A percentile compares a stretch with the other conserved stretches of the same genome.
phyloP scores from a whole-genome alignment of 2,113 vertebrate genomes.

The Triplophysa rosa region DNA sequence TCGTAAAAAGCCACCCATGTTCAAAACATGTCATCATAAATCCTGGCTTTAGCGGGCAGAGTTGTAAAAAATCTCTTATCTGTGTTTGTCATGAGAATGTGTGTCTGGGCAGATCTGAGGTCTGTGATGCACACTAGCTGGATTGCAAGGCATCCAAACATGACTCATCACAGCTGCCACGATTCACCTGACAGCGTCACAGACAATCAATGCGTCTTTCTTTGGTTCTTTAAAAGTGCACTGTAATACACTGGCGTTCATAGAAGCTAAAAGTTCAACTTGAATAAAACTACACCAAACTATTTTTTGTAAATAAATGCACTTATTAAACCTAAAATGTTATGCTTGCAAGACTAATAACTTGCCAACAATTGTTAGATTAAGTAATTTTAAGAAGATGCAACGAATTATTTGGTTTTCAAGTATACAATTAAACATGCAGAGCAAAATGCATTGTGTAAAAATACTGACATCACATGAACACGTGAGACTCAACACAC shows the following conservation, averaged over 20 bases:
- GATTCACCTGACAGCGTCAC: conserved; percentile 33
- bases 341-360: too few relatives aligned
- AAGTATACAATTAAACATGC: too few relatives aligned
- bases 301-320: too few relatives aligned
- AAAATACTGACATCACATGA: too few relatives aligned
- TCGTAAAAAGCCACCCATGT: neutral
- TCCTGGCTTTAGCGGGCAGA: neutral
- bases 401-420: too few relatives aligned
- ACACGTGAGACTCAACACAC: too few relatives aligned
- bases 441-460: too few relatives aligned
- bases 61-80: conserved; percentile 33
- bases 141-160: neutral
- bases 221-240: neutral
- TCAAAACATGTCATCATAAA: conserved; percentile 32
- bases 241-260: neutral
- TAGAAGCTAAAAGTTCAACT: neutral
- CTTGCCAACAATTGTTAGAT: too few relatives aligned
- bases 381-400: too few relatives aligned
- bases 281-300: neutral
- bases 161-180: conserved; percentile 47
- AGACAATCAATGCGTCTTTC: conserved; percentile 10
- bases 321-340: too few relatives aligned
- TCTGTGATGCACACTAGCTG: conserved; percentile 7
- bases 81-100: conserved; percentile 12
- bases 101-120: conserved; percentile 16